Base-by-base conservation (phyloP, 92 coral and sea anemone species). In the Porites cylindrica region DNA sequence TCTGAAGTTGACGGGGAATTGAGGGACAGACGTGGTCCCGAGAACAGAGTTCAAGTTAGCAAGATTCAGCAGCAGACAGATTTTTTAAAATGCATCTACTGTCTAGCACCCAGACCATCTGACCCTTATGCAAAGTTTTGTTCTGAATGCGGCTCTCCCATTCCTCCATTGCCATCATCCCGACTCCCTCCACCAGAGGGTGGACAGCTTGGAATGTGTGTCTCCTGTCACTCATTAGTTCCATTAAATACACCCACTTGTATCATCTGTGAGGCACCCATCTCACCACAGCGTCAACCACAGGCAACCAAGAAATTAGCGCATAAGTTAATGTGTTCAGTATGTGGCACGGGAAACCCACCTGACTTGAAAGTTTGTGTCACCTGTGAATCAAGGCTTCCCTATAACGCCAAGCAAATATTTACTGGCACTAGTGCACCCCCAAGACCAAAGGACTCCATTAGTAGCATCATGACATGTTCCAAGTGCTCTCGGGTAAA, bases 121-220 rank as follows among this genome's bases (percentile, higher is more conserved):
- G 99, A 97, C 51, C 99, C 99, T 24, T 97, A 90, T 91, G 98
- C 97, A 62, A 91, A 95, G 50, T 97, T 95, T 70, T 97, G 99
- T 68, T 85, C 94, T 24, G 98, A 95, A 60, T 97, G 99, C 91
- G 99, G 99, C 1, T 95, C 99, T 1, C 98, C 96, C 23, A 76
- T 97, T 51, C 98, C 98, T 0, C 99, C 98, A 56, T 72, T 94
- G 12, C 94, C 98, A 0, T 86, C 95, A 54, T 76, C 93, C 38
- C 86, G 99, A 83, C 92, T 95, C 10, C 98, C 99, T 24, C 97
- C 99, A 3, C 99, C 99, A 23, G 98, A 94, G 64, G 89, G 96
- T 16, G 99, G 98, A 10, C 96, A 97, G 93, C 98, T 97, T 50
- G 98, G 95, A 0, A 86, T 96, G 93, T 97, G 99, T 63, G 91